Base-by-base conservation (phyloP, 2,888 invertebrate species). In the Hirtodrosophila duncani region DNA sequence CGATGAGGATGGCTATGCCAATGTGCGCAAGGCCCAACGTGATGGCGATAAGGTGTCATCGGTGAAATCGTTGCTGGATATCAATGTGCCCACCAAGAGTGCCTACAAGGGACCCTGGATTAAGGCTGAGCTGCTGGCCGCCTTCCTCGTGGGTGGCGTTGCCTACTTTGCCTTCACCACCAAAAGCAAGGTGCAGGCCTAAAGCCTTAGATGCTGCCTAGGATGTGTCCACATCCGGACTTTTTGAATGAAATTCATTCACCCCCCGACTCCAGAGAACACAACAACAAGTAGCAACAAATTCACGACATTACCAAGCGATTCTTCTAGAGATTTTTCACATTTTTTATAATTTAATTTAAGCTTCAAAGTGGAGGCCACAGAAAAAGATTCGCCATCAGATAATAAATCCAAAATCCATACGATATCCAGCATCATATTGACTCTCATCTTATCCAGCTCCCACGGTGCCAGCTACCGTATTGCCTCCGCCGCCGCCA, bases 101-200 rank as follows among this genome's bases (percentile, higher is more conserved):
- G 93, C 96, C 37, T 97, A 95, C 88, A 93, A 91, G 58, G 98
- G 98, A 1, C 96, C 96, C 2, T 94, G 94, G 93, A 90, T 98
- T 42, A 96, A 96, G 87, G 96, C 96, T 0, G 97, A 98, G 88
- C 91, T 96, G 24, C 88, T 98, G 37, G 98, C 97, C 5, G 93
- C 94, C 3, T 88, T 91, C 8, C 86, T 94, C 1, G 93, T 95
- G 1, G 89, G 93, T 56, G 85, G 93, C 9, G 91, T 97, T 6
- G 95, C 94, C 31, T 97, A 97, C 87, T 90, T 94, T 50, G 98
- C 98, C 0, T 92, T 96, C 74, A 91, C 92, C 46, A 92, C 94
- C 71, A 95, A 94, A 87, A 91, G 92, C 80, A 94, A 94, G 86
- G 91, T 96, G 58, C 86, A 93, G 80, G 90, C 92, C 27, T 94